phyloP scores from a whole-genome alignment of 1,140 invertebrate species.

The Philotrypesis tridentata region DNA sequence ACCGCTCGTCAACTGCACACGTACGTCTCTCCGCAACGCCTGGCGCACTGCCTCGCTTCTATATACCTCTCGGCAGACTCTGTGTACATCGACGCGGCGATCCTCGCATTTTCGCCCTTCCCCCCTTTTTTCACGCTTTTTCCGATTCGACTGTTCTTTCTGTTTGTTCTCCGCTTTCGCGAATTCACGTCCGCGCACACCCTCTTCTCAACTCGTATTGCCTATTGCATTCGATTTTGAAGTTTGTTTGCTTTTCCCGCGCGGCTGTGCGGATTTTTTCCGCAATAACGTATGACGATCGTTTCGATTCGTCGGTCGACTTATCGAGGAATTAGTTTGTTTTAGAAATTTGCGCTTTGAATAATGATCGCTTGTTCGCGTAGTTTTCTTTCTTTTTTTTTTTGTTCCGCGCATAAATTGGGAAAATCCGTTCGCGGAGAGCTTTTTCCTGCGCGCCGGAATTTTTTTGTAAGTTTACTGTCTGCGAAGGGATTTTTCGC shows the following conservation, averaged over 20 bases:
- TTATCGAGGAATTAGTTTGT: no score
- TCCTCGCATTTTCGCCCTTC: not conserved
- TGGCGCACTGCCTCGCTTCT: not conserved
- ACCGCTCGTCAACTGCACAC: not conserved
- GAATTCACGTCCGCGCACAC: not conserved
- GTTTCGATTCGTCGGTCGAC: no score
- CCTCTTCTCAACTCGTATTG: not conserved
- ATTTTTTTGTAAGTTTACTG: not conserved
- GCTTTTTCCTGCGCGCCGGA: no score
- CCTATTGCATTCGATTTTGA: not conserved
- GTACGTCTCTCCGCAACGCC: not conserved
- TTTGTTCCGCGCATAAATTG: no score
- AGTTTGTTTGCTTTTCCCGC: not conserved
- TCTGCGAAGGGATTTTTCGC: not conserved
- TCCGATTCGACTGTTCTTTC: not conserved
- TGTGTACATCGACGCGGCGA: not conserved
- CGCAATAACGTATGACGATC: no score
- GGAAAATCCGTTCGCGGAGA: no score
- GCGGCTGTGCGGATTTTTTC: not conserved
- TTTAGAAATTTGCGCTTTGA: no score
- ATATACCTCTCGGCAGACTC: not conserved
- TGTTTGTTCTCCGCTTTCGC: not conserved
- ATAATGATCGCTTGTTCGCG: no score
- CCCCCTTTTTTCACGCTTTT: not conserved
- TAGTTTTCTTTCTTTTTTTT: no score